phyloP scores from a whole-genome alignment of 2,113 vertebrate species.

The Xenopus borealis region DNA sequence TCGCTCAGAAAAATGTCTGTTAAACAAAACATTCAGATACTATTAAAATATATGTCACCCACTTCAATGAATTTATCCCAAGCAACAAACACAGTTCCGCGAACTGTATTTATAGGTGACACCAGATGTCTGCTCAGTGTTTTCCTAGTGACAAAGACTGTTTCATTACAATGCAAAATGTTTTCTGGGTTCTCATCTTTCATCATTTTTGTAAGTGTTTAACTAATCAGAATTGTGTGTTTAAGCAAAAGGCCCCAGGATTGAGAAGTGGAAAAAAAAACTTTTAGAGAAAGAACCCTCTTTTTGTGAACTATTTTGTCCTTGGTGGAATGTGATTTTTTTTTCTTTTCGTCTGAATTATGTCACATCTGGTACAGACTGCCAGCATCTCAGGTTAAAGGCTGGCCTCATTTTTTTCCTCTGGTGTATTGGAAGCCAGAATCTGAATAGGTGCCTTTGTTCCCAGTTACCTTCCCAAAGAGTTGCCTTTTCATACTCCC shows the following conservation, averaged over 20 bases:
- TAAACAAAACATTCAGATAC: too few relatives aligned
- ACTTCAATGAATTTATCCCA: too few relatives aligned
- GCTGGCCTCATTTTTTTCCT: constrained; percentile 39
- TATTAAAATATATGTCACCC: too few relatives aligned
- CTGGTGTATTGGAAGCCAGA: constrained; percentile 22
- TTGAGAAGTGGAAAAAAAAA: constrained; percentile 14
- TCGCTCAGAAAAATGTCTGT: too few relatives aligned
- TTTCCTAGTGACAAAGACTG: background rate
- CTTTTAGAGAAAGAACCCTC: constrained; percentile 17
- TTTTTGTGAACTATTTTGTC: constrained; percentile 32
- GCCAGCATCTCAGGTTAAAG: constrained; percentile 44
- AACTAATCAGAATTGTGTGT: background rate
- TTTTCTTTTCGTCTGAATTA: constrained; percentile 39
- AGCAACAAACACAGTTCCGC: too few relatives aligned
- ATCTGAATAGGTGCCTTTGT: constrained; percentile 54
- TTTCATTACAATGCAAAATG: background rate
- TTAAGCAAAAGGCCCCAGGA: constrained; percentile 6
- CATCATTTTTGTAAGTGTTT: background rate
- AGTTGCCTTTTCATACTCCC: constrained; percentile 49
- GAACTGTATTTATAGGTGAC: background rate
- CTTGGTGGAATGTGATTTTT: constrained; percentile 40
- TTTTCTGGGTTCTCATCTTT: background rate
- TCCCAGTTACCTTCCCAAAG: constrained; percentile 44
- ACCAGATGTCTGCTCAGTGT: background rate
- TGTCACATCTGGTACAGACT: constrained; percentile 46